Evolutionary conservation across 2,113 vertebrate species (phyloP), one percentile per base, ranked within the genome.

Genomic region (Mugil cephalus): DNA sequence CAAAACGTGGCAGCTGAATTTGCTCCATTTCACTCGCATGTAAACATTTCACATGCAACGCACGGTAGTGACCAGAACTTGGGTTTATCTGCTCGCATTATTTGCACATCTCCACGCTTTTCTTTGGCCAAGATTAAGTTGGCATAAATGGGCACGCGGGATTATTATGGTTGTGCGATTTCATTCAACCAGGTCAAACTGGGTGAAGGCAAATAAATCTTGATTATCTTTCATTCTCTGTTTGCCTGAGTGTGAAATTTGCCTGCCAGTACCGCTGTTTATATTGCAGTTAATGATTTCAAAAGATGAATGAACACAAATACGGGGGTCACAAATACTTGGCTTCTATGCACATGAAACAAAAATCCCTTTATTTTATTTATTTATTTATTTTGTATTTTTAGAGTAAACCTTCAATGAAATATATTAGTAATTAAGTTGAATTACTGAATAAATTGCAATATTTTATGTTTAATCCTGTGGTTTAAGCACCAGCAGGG

Each of bases 401-500:
- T 1, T 12, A 18, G 3, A 24, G 24, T 5, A 60, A 1, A n/a
- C 8, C n/a, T 60, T 38, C 3, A 34, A 3, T 11, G 48, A 8
- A 35, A 51, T 21, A 1, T 40, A 21, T 14, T 1, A 38, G 10
- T 11, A 21, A 51, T 36, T 2, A 18, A 43, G 2, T 34, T 19
- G 1, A 35, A 3, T 30, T 30, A 3, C 24, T 30, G 24, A 30
- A 30, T 30, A 30, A 30, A 30, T 5, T 30, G 24, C 5, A 30
- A 3, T 66, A 13, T 30, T 1, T 36, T 6, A 21, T 0, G 1
- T 69, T 35, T 13, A 45, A 21, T 13, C 18, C n/a, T 62, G 10
- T 5, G 1, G 10, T 3, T 60, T 10, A 1, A 15, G 9, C n/a
- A 39, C 86, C 93, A 91, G 81, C 80, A 93, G 90, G 91, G 90